Evolutionary conservation across 2,113 vertebrate genomes (phyloP).

Genomic region (Solenodon paradoxus): DNA sequence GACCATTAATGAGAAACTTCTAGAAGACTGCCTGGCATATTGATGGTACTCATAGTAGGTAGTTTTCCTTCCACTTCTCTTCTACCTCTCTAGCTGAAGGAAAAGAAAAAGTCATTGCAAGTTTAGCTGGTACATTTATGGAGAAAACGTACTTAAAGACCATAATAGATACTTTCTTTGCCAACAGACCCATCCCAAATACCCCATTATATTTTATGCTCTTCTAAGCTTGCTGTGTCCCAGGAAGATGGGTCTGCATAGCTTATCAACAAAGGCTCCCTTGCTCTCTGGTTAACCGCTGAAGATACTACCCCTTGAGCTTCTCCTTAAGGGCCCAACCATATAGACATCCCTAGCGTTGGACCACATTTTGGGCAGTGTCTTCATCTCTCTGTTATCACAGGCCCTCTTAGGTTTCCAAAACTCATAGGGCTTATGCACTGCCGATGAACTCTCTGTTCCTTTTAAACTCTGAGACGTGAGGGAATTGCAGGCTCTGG

Average conservation of each 20-base stretch:
- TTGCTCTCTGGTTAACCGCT: background rate
- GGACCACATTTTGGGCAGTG: background rate
- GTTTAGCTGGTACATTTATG: background rate
- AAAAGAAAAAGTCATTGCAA: background rate
- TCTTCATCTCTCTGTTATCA: background rate
- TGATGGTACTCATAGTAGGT: no score
- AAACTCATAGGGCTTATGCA: accelerated
- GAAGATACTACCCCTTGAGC: no score
- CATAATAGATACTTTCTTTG: background rate
- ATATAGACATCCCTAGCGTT: no score
- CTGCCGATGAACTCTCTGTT: background rate
- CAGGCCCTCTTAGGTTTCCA: background rate
- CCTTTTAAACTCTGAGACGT: background rate
- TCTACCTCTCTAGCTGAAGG: background rate
- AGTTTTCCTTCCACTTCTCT: background rate
- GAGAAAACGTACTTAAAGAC: background rate
- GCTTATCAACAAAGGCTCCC: accelerated
- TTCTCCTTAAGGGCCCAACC: no score
- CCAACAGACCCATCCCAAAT: no score
- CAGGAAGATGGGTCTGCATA: background rate
- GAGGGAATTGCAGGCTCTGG: background rate
- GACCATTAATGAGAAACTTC: background rate
- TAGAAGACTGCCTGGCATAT: background rate
- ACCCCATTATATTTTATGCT: accelerated
- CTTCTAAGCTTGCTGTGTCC: background rate